phyloP scores from a whole-genome alignment of 2,888 invertebrate genomes.

The Teleiodes luculella region DNA sequence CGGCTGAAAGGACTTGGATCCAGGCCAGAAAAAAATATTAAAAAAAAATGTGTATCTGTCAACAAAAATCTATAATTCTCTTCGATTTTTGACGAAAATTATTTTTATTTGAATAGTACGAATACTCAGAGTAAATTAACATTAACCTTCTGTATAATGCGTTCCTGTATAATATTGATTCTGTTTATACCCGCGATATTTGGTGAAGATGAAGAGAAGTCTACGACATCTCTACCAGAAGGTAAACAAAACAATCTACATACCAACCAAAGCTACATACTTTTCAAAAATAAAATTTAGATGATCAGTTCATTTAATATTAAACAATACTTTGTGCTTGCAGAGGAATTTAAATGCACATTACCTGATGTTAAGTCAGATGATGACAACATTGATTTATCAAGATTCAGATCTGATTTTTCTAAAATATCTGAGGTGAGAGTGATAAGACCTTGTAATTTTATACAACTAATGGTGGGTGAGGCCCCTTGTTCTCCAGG shows the following conservation, averaged over 20 bases:
- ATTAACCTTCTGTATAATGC: not conserved
- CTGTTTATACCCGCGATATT: constrained; percentile 30
- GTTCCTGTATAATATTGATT: constrained; percentile 19
- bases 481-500: no score
- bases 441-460: no score
- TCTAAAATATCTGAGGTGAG: constrained; percentile 71
- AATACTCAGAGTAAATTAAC: not conserved
- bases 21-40: no score
- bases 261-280: no score
- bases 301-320: no score
- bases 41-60: not conserved
- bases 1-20: no score
- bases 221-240: constrained; percentile 30
- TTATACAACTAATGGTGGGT: no score
- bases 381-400: constrained; percentile 61
- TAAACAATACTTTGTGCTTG: constrained; percentile 26
- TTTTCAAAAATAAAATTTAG: no score
- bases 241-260: constrained; percentile 31
- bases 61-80: no score
- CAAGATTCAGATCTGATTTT: constrained; percentile 65
- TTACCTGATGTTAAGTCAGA: constrained; percentile 66
- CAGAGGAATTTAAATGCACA: constrained; percentile 72
- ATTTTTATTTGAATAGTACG: no score
- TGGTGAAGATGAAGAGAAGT: constrained; percentile 35
- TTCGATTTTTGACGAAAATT: no score